Evolutionary conservation across 2,888 invertebrate species (phyloP).

Genomic region (Tenthredo notha): DNA sequence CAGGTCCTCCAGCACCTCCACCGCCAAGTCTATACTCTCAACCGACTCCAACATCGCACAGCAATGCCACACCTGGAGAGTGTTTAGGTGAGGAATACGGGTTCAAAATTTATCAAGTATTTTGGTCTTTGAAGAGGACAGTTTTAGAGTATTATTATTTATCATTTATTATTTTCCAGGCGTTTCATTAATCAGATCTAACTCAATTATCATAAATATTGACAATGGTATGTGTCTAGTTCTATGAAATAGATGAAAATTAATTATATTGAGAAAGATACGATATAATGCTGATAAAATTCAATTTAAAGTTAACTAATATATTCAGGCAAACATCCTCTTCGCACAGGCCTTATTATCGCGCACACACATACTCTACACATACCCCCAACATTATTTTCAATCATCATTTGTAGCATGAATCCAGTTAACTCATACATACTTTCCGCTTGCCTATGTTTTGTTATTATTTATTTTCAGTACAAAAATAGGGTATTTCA

Average conservation of each 20-base stretch:
- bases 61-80: slow-evolving; percentile 76
- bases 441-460: not conserved
- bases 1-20: slow-evolving; percentile 83
- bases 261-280: not conserved
- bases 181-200: not conserved
- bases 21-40: slow-evolving; percentile 80
- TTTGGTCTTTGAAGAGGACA: slow-evolving; percentile 38
- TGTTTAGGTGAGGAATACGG: slow-evolving; percentile 71
- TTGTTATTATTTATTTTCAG: slow-evolving; percentile 33
- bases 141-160: not conserved
- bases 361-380: not conserved
- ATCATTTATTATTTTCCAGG: not conserved
- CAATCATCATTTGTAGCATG: slow-evolving; percentile 30
- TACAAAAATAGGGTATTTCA: not conserved
- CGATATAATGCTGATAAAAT: not conserved
- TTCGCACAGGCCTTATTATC: slow-evolving; percentile 16
- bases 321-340: slow-evolving; percentile 10
- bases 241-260: not conserved
- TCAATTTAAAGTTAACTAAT: not conserved
- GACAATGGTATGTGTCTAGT: not conserved
- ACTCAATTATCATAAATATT: not conserved
- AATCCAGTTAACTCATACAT: slow-evolving; percentile 13
- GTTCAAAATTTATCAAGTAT: not conserved
- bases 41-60: slow-evolving; percentile 76
- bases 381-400: not conserved